Evolutionary conservation across 2,113 vertebrate species (phyloP), one percentile per base, ranked within the genome.

Genomic region (Channa argus): DNA sequence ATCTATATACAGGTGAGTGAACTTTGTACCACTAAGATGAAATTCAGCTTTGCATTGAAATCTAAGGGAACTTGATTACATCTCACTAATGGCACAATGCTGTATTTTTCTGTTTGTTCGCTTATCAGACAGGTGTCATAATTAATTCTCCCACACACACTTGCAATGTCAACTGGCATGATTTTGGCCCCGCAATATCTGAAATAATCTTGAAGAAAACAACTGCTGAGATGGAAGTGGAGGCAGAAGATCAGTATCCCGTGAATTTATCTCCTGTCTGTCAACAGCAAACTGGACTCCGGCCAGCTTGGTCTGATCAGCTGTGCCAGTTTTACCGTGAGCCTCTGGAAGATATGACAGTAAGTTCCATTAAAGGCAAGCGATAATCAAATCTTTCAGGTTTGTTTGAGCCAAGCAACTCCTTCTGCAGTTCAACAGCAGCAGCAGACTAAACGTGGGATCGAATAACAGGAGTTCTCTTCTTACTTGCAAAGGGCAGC

Each of bases 401-500:
- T 63, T 51, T 45, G 47, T 33, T 24, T 24, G 24, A 24, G 24
- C 24, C 24, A 52, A 71, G 68, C 73, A 34, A 36, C 3, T 47
- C 69, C 38, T 37, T 13, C 41, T 46, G 38, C 67, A 73, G n/a
- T 47, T 47, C 13, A 53, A 33, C 56, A 51, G 67, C 43, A 75
- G 71, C 61, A 24, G 66, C 46, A 33, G 63, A 70, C 55, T 59
- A 52, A 72, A 55, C 13, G 38, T 53, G 24, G 61, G 59, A 75
- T 79, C 63, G 65, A 43, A 68, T 74, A 65, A 71, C 58, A 44
- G 61, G 61, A 77, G 65, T 47, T 63, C 63, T 61, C 24, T 71
- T 24, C 24, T 24, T 24, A 24, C 24, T 24, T 24, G 24, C 24
- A 24, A 24, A 24, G 24, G 24, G 24, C 24, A 82, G 8, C 0